Percentiles rank a stretch among this genome's conserved stretches.
phyloP scores from a whole-genome alignment of 2,888 invertebrate genomes.

The Andrena minutula region DNA sequence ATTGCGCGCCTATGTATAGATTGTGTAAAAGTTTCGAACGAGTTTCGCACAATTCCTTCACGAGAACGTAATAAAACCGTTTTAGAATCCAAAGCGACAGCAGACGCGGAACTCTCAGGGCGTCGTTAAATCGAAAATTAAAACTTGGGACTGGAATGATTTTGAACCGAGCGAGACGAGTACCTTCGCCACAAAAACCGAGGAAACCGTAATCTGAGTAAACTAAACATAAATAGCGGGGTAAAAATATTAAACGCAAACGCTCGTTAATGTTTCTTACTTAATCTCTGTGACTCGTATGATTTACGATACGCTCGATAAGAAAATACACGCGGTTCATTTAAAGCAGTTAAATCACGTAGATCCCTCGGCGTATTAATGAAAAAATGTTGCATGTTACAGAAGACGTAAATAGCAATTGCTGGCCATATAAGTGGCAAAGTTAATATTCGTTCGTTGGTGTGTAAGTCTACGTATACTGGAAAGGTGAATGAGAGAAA shows the following conservation, averaged over 20 bases:
- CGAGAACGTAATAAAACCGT: conserved; percentile 1
- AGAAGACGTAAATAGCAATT: conserved; percentile 45
- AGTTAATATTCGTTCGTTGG: conserved; percentile 63
- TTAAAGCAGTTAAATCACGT: conserved; percentile 19
- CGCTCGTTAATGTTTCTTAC: neutral
- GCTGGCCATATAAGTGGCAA: conserved; percentile 58
- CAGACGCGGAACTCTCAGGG: neutral
- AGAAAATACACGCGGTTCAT: neutral
- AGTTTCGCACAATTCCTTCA: neutral
- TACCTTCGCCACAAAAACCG: neutral
- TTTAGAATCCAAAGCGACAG: neutral
- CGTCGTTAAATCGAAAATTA: neutral
- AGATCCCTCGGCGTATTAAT: conserved; percentile 49
- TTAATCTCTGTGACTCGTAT: neutral
- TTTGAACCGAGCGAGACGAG: neutral
- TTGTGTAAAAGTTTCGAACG: neutral
- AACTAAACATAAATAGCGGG: too few species aligned
- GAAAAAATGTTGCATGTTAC: conserved; percentile 54
- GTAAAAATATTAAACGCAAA: neutral
- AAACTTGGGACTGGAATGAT: neutral
- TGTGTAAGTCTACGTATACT: conserved; percentile 62
- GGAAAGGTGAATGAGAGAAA: conserved; percentile 1
- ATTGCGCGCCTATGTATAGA: neutral
- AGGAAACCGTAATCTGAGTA: too few species aligned
- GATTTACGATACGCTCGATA: neutral